Base-by-base conservation (phyloP, 2,888 invertebrate genomes). In the Mycogona germanica region DNA sequence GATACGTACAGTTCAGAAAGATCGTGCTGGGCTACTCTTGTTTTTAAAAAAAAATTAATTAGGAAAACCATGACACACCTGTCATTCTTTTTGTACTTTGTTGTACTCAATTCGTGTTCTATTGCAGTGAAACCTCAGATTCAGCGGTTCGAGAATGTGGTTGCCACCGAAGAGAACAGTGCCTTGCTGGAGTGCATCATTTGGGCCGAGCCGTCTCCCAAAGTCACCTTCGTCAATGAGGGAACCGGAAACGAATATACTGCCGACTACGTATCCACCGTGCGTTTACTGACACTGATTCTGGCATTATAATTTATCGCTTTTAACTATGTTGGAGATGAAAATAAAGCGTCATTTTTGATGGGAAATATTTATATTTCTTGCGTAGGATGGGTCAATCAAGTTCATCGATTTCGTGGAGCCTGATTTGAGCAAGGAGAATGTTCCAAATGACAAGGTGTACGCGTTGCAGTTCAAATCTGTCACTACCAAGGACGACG, bases 111-210 rank as follows among this genome's bases (percentile, higher is more conserved):
- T 12, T 32, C n/a, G 35, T 32, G 9, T 32, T 12, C 59, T 21
- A 49, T 55, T 0, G 73, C 87, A 45, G 82, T 87, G 0, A 84
- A 81, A 62, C 91, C 91, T 0, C 81, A 79, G 64, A 82, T 91
- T 64, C 82, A 79, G 65, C 84, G 87, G 64, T 75, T 86, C 51
- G 71, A 75, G 47, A 91, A 91, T 67, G 74, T 76, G 3, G 86
- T 87, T 0, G 74, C 78, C 0, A 73, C 79, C 0, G 75, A 79
- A 41, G 75, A 73, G 42, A 74, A 75, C 40, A 78, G 80, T 62
- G 79, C 80, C 0, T 77, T 76, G 62, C 71, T 89, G 21, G 77
- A 78, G 26, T 63, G 61, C 41, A 26, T 37, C 25, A 54, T 56
- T 35, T 30, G 45, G 28, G 56, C 56, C 14, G 56, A 56, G 42